A percentile compares a stretch with the other conserved stretches of the same genome.
Conservation (phyloP, 2,797 vertebrate species). For the Chaetophractus vellerosus region DNA sequence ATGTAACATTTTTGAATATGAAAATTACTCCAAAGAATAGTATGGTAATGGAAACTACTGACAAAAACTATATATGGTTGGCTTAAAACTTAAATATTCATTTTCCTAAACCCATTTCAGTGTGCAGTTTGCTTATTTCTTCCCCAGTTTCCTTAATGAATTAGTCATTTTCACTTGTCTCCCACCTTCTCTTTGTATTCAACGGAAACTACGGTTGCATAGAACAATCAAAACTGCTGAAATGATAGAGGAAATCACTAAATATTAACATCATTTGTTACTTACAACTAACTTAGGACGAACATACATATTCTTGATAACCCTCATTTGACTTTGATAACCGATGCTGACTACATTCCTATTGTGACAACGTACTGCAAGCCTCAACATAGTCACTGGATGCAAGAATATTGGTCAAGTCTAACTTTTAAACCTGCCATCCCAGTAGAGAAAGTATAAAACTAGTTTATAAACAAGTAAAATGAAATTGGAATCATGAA, state of each 20-base stretch:
- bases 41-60: not conserved
- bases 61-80: not conserved
- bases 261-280: not conserved
- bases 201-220: not conserved
- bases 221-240: not conserved
- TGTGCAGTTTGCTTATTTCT: not conserved
- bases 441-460: not conserved
- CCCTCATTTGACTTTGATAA: not conserved
- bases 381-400: not conserved
- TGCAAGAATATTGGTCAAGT: not conserved
- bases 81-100: slow-evolving; percentile 25
- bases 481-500: not conserved
- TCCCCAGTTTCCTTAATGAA: not conserved
- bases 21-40: not conserved
- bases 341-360: not conserved
- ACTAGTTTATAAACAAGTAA: not conserved
- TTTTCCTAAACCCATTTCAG: not conserved
- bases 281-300: not conserved
- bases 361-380: not conserved
- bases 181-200: not conserved
- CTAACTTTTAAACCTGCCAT: not conserved
- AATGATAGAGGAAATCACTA: not conserved
- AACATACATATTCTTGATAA: not conserved
- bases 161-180: not conserved
- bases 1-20: not conserved